Percentiles rank a stretch among this genome's conserved stretches.
phyloP scores from a whole-genome alignment of 2,888 invertebrate species.

The Drosophila barbarae region DNA sequence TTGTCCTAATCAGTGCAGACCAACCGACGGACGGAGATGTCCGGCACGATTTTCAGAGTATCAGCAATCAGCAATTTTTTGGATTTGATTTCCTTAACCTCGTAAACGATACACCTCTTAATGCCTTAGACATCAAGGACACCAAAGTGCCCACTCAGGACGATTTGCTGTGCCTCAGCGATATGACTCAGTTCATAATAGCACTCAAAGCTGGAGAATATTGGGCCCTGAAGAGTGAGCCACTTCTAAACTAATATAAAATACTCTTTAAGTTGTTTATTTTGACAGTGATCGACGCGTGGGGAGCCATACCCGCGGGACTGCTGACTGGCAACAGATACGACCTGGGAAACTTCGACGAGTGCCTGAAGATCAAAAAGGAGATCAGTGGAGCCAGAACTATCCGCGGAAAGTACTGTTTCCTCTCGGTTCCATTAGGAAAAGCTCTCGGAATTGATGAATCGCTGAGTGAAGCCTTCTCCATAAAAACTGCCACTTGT shows the following conservation, averaged over 20 bases:
- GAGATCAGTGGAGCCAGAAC: background rate
- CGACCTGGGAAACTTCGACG: conserved; percentile 78
- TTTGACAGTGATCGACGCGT: conserved; percentile 78
- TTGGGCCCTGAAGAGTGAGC: conserved; percentile 51
- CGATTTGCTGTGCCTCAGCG: conserved; percentile 44
- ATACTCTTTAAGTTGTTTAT: background rate
- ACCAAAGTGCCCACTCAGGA: conserved; percentile 11
- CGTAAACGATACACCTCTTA: conserved; percentile 7
- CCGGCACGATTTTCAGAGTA: conserved; percentile 3
- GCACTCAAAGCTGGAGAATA: conserved; percentile 24
- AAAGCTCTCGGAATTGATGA: background rate
- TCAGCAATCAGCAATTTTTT: conserved; percentile 17
- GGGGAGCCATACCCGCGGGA: conserved; percentile 77
- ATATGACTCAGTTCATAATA: conserved; percentile 30
- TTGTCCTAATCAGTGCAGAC: background rate
- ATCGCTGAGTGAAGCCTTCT: background rate
- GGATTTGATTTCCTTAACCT: conserved; percentile 29
- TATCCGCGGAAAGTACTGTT: conserved; percentile 54
- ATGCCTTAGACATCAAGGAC: conserved; percentile 1
- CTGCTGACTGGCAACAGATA: conserved; percentile 70
- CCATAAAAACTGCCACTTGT: conserved; percentile 59
- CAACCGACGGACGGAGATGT: background rate
- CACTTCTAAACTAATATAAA: background rate
- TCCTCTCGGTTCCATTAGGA: background rate
- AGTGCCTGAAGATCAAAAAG: conserved; percentile 73